Conservation (phyloP, 2,888 invertebrate species). For the Drosophila differens region DNA sequence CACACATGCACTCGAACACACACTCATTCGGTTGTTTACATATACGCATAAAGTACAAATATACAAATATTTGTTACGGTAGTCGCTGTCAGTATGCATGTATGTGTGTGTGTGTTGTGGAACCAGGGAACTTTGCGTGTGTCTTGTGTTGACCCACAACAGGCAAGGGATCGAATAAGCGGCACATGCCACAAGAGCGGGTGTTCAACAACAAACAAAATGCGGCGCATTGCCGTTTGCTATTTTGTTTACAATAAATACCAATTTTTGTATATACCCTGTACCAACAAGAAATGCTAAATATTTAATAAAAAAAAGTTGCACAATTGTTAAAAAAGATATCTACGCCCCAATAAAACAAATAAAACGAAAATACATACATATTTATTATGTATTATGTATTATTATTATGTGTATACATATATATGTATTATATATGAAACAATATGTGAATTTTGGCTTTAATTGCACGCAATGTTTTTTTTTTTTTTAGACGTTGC, state of each 20-base stretch:
- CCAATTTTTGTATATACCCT: slow-evolving; percentile 13
- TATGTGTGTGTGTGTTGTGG: not conserved
- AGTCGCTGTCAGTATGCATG: slow-evolving; percentile 25
- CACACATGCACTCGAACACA: slow-evolving; percentile 9
- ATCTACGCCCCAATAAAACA: not conserved
- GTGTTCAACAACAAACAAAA: slow-evolving; percentile 69
- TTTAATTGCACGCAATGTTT: not conserved
- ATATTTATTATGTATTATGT: not conserved
- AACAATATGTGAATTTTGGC: not conserved
- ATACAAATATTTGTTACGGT: slow-evolving; percentile 60
- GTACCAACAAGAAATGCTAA: not conserved
- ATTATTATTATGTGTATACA: not conserved
- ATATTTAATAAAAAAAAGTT: not conserved
- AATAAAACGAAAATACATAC: not conserved
- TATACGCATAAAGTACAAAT: slow-evolving; percentile 9
- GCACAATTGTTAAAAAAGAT: not conserved
- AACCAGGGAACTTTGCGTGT: slow-evolving; percentile 31
- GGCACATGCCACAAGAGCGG: slow-evolving; percentile 71
- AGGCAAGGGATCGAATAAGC: slow-evolving; percentile 38
- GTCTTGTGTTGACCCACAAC: slow-evolving; percentile 40
- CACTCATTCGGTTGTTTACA: not conserved
- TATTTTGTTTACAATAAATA: slow-evolving; percentile 54
- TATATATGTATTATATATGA: not conserved
- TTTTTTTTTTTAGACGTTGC: not conserved
- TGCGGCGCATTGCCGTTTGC: slow-evolving; percentile 31